phyloP scores from a whole-genome alignment of 2,113 vertebrate genomes.

The Pedetes capensis region DNA sequence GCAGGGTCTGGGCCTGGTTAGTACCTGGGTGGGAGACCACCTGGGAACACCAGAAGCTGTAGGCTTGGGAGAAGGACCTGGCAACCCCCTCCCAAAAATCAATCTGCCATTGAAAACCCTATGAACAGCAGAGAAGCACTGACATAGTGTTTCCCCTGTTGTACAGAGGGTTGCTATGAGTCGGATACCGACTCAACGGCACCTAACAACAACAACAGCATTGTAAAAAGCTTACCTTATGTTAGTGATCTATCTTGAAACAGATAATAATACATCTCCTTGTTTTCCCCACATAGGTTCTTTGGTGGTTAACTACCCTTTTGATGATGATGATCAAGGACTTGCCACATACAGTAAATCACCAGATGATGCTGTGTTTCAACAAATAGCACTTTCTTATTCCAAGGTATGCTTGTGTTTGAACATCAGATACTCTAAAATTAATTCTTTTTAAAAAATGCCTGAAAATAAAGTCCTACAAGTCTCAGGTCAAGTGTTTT shows the following conservation, averaged over 20 bases:
- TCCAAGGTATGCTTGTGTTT: conserved; percentile 87
- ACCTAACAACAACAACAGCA: too few relatives aligned
- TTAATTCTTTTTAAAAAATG: not conserved
- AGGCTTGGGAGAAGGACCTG: too few relatives aligned
- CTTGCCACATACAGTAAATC: conserved; percentile 88
- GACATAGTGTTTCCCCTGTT: too few relatives aligned
- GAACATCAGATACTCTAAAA: not conserved
- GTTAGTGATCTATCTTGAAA: conserved; percentile 10
- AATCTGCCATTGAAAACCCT: too few relatives aligned
- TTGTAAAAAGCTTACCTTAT: conserved; percentile 20
- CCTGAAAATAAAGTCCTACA: not conserved
- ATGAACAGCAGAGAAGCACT: too few relatives aligned
- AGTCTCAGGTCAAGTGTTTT: not conserved
- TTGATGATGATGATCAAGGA: conserved; percentile 90
- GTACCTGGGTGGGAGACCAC: too few relatives aligned
- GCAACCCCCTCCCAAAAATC: too few relatives aligned
- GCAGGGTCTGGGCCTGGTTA: too few relatives aligned
- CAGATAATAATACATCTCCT: conserved; percentile 6
- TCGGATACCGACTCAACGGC: too few relatives aligned
- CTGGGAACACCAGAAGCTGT: too few relatives aligned
- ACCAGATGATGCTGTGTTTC: conserved; percentile 93
- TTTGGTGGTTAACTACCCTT: conserved; percentile 98
- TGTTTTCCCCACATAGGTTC: conserved; percentile 87
- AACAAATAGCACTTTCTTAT: conserved; percentile 91
- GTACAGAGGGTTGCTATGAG: too few relatives aligned